Conservation (phyloP, 2,797 vertebrate species). For the Pterois miles region DNA sequence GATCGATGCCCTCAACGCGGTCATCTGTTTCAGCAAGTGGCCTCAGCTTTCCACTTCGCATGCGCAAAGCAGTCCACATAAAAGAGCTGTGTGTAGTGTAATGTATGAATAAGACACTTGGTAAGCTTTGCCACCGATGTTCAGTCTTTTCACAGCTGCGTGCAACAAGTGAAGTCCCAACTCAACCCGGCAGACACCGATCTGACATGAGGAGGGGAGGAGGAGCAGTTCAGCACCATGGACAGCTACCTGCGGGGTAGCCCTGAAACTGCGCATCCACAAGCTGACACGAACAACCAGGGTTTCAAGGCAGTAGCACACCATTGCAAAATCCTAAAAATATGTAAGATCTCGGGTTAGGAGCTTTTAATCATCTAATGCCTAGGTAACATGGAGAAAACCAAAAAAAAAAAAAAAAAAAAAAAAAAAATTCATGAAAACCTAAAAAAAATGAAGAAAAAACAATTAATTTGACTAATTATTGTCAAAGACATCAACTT, state of each 20-base stretch:
- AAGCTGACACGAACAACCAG: neutral
- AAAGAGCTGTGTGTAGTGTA: slow-evolving; percentile 12
- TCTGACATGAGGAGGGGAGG: neutral
- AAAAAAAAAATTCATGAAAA: neutral
- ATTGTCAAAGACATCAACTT: neutral
- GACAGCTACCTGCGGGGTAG: slow-evolving; percentile 45
- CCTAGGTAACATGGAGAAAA: neutral
- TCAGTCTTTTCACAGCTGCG: neutral
- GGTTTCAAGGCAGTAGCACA: neutral
- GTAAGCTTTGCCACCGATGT: neutral
- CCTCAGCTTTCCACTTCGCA: slow-evolving; percentile 56
- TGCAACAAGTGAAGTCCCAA: slow-evolving; percentile 50
- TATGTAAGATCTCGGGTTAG: neutral
- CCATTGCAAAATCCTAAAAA: neutral
- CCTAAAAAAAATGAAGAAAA: too few relatives aligned
- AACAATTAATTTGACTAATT: too few relatives aligned
- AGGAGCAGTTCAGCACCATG: slow-evolving; percentile 69
- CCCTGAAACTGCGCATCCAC: neutral
- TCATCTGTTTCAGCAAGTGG: slow-evolving; percentile 56
- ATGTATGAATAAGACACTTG: neutral
- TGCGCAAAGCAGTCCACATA: slow-evolving; percentile 61
- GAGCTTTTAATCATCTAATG: neutral
- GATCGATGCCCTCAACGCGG: slow-evolving; percentile 39
- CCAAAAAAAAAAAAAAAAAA: neutral
- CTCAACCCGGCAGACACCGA: slow-evolving; percentile 19